Conservation (phyloP, 2,113 vertebrate genomes). For the Halcyon malimbica region DNA sequence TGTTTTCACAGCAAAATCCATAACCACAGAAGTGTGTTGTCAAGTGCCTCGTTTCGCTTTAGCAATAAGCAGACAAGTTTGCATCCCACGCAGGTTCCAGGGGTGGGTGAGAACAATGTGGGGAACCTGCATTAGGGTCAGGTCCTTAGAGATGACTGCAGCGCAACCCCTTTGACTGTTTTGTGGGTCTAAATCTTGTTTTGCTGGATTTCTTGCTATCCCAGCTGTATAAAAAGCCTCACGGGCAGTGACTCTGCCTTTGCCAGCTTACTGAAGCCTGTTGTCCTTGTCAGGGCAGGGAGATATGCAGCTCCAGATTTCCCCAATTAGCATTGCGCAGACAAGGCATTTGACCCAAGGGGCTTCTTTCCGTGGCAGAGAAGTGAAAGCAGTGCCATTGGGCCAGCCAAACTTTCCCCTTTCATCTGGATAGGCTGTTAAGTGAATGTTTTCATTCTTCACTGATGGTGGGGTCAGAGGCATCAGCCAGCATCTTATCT, state of each 20-base stretch:
- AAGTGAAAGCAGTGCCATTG: not conserved
- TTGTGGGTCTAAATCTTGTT: not conserved
- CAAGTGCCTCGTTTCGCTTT: not conserved
- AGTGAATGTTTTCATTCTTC: slow-evolving; percentile 32
- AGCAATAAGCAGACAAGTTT: not conserved
- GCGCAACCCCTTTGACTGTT: not conserved
- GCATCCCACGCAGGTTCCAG: not conserved
- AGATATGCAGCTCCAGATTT: not conserved
- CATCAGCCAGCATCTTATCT: slow-evolving; percentile 22
- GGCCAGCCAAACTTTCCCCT: not conserved
- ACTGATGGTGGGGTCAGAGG: not conserved
- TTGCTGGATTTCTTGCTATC: not conserved
- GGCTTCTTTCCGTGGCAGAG: not conserved
- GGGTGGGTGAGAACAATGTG: not conserved
- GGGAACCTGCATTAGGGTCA: fast-evolving
- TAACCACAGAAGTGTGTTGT: not conserved
- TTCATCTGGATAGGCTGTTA: slow-evolving; percentile 54
- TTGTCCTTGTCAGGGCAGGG: not conserved
- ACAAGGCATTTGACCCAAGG: not conserved
- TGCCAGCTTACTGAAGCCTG: not conserved
- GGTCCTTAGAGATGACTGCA: not conserved
- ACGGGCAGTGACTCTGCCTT: not conserved
- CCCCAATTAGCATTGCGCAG: not conserved
- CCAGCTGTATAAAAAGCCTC: not conserved
- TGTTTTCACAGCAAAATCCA: slow-evolving; percentile 23